phyloP scores from a whole-genome alignment of 2,113 vertebrate genomes.

The Desmodus rotundus region DNA sequence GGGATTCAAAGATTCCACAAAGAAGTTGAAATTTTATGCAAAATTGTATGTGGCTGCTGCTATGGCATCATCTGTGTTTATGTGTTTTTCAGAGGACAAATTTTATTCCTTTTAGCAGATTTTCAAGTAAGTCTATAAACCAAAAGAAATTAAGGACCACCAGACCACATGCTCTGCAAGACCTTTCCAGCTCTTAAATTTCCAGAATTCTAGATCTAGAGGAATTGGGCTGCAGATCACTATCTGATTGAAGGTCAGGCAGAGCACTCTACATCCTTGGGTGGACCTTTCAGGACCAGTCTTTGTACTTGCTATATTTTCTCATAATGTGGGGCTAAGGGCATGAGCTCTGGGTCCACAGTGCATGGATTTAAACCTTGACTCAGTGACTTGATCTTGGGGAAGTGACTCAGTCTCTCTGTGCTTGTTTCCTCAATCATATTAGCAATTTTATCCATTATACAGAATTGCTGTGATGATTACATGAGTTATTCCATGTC shows the following conservation, averaged over 20 bases:
- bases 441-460: neutral
- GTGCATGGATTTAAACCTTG: neutral
- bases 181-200: neutral
- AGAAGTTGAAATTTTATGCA: neutral
- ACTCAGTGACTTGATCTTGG: neutral
- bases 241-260: neutral
- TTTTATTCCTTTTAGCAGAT: neutral
- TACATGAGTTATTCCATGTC: neutral
- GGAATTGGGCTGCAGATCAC: neutral
- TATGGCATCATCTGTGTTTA: neutral
- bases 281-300: neutral
- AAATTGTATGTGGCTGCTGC: neutral
- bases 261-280: neutral
- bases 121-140: neutral
- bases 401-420: neutral
- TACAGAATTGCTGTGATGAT: neutral
- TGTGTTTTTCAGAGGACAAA: neutral
- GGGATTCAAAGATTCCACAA: neutral
- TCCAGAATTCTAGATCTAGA: neutral
- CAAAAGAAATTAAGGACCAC: neutral
- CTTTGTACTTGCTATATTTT: neutral
- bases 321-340: neutral
- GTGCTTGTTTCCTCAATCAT: neutral
- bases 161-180: neutral
- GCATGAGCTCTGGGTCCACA: neutral